A percentile compares a stretch with the other conserved stretches of the same genome.
Evolutionary conservation across 2,113 vertebrate species (phyloP).

Genomic region (Psammodynastes pulverulentus): DNA sequence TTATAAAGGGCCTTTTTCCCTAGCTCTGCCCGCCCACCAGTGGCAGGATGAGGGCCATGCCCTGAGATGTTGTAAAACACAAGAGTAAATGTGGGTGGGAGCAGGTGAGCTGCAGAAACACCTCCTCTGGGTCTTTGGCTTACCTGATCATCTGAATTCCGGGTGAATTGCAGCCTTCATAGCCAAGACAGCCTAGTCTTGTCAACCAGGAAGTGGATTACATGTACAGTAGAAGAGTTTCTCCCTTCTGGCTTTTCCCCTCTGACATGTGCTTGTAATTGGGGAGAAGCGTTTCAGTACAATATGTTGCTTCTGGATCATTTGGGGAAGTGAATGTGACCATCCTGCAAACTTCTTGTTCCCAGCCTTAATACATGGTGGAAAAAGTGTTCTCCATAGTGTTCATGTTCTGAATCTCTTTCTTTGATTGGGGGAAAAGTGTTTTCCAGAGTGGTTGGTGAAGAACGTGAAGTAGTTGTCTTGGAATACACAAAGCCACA

Average conservation of each 20-base stretch:
- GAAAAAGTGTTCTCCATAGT: too few species aligned
- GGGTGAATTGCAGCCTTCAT: slow-evolving; percentile 19
- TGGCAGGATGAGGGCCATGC: slow-evolving; percentile 56
- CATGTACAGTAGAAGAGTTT: slow-evolving; percentile 34
- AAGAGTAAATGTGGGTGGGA: slow-evolving; percentile 59
- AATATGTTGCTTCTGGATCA: slow-evolving; percentile 9
- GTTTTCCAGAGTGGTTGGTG: background rate
- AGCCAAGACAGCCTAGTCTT: slow-evolving; percentile 32
- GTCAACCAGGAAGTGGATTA: slow-evolving; percentile 35
- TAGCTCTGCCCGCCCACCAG: slow-evolving; percentile 56
- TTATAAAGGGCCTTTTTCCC: slow-evolving; percentile 70
- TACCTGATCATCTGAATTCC: slow-evolving; percentile 30
- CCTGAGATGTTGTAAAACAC: slow-evolving; percentile 50
- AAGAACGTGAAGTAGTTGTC: background rate
- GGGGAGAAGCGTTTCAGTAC: slow-evolving; percentile 27
- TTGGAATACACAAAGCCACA: background rate
- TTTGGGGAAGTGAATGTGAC: slow-evolving; percentile 19
- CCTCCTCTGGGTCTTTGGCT: slow-evolving; percentile 44
- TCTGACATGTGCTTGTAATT: slow-evolving; percentile 36
- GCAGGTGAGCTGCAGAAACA: slow-evolving; percentile 37
- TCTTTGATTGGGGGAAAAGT: background rate
- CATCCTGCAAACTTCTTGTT: background rate
- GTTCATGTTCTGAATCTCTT: background rate
- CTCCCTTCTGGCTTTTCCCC: slow-evolving; percentile 11
- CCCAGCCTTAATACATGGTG: background rate